Evolutionary conservation across 1,140 invertebrate genomes (phyloP).

Genomic region (Delia radicum): DNA sequence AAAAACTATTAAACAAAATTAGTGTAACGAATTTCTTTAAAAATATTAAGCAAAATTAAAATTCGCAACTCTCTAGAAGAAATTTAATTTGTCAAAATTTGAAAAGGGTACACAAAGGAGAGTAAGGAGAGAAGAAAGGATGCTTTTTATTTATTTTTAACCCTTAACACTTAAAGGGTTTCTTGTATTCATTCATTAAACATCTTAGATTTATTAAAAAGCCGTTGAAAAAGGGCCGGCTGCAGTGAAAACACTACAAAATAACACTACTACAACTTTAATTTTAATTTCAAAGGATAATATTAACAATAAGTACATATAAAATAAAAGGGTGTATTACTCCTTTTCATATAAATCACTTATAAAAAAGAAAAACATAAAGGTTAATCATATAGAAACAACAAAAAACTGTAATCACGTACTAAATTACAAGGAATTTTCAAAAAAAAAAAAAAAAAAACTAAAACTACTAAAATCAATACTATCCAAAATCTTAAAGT

Average conservation of each 20-base stretch:
- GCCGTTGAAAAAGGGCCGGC: conserved; percentile 20
- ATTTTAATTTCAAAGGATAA: not conserved
- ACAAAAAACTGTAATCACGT: not conserved
- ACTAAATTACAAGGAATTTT: not conserved
- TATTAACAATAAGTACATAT: not conserved
- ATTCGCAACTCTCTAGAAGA: not conserved
- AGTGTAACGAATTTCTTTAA: conserved; percentile 15
- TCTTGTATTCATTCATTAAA: not conserved
- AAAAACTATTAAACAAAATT: no score
- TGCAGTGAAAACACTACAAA: not conserved
- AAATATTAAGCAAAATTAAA: not conserved
- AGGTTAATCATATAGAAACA: not conserved
- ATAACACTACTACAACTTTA: not conserved
- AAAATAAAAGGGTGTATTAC: not conserved
- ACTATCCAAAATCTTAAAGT: not conserved
- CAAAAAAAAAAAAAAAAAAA: not conserved
- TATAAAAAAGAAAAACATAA: not conserved
- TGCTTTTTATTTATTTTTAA: not conserved
- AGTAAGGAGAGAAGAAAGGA: not conserved
- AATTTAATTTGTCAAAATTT: not conserved
- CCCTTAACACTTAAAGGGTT: not conserved
- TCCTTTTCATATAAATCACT: not conserved
- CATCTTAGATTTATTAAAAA: conserved; percentile 8
- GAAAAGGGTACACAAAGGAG: not conserved
- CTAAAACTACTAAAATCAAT: not conserved